A percentile compares a stretch with the other conserved stretches of the same genome.
Evolutionary conservation across 2,888 invertebrate genomes (phyloP).

Genomic region (Drosophila falleni): DNA sequence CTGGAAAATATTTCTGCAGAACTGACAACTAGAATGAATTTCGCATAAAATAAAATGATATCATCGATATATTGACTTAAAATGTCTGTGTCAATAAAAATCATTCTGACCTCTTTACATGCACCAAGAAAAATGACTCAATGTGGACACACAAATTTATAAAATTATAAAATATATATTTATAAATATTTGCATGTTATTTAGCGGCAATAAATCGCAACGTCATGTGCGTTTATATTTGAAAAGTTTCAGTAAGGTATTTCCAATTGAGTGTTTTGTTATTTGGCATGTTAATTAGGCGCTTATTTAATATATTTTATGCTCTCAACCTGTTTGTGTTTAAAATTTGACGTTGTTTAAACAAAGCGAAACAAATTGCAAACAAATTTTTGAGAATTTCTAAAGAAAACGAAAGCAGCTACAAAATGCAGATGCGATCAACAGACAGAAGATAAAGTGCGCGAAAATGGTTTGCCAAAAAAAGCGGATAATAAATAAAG

Average conservation of each 20-base stretch:
- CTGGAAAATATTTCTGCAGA: not conserved
- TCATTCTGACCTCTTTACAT: constrained; percentile 5
- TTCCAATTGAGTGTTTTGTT: not conserved
- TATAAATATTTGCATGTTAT: constrained; percentile 1
- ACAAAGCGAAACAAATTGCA: constrained; percentile 34
- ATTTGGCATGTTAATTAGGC: constrained; percentile 16
- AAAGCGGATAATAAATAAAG: constrained; percentile 3
- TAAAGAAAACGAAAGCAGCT: constrained; percentile 25
- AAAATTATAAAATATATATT: not conserved
- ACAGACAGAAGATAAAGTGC: constrained; percentile 1
- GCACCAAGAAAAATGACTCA: constrained; percentile 7
- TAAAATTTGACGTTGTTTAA: constrained; percentile 23
- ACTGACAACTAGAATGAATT: not conserved
- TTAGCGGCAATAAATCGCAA: constrained; percentile 1
- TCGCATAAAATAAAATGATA: constrained; percentile 11
- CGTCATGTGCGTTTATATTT: not conserved
- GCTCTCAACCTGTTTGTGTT: constrained; percentile 28
- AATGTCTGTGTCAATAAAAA: not conserved
- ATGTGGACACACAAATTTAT: not conserved
- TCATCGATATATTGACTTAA: constrained; percentile 14
- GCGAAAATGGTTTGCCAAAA: constrained; percentile 18
- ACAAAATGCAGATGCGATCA: constrained; percentile 6
- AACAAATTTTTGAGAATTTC: constrained; percentile 19
- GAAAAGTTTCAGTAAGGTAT: not conserved
- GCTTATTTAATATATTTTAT: constrained; percentile 13